Evolutionary conservation across 2,797 vertebrate genomes (phyloP), one percentile per base, ranked within the genome.

Genomic region (Oreochromis grahami): DNA sequence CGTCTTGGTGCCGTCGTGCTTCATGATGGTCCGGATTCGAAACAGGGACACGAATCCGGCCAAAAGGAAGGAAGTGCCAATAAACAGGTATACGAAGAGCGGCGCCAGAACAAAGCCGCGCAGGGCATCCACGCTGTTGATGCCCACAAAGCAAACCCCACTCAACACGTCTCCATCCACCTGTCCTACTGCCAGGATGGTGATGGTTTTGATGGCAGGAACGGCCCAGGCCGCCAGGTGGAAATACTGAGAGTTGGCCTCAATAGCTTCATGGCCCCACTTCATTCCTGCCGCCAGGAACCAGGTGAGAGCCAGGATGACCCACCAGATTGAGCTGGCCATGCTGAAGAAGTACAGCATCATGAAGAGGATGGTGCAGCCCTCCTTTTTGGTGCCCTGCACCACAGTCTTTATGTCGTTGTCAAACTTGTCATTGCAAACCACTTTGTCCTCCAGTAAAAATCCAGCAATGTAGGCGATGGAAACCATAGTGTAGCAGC

Each of bases 301-400:
- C 98, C 98, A 99, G 88, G 98, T 99, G 84, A 99, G 97, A 4
- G 98, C 98, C 81, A 99, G 94, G 80, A 99, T 98, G 83, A 98
- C 98, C 98, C 98, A 99, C 98, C 98, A 99, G 92, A 98, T 98
- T 7, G 98, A 99, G 93, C 98, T 98, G 95, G 98, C 97, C 98
- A 99, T 99, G 95, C 98, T 97, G 80, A 99, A 99, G 95, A 99
- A 99, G 94, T 99, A 99, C 2, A 99, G 96, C 97, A 99, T 98
- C 98, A 99, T 99, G 94, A 99, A 99, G 87, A 99, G 97, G 86
- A 99, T 98, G 89, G 98, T 99, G 96, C 98, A 99, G 72, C 98
- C 98, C 89, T 99, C 98, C 79, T 98, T 97, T 84, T 99, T 99
- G 2, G 98, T 99, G 89, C 98, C 98, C 94, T 99, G 98, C 1